Conservation (phyloP, 2,888 invertebrate genomes). For the Cheilosia variabilis region DNA sequence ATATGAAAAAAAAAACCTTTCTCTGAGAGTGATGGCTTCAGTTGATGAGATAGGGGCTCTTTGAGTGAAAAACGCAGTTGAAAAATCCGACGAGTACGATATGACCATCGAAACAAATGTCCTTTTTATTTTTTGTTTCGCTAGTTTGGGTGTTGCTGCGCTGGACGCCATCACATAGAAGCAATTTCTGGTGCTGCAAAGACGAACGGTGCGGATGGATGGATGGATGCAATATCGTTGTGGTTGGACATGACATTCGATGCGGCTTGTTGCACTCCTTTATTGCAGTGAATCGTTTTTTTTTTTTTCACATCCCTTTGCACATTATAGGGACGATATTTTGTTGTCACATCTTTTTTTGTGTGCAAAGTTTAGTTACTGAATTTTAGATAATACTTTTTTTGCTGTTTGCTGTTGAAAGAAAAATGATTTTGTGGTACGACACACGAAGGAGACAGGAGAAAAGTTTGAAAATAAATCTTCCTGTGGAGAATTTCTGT, state of each 20-base stretch:
- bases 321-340: slow-evolving; percentile 40
- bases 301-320: slow-evolving; percentile 64
- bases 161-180: slow-evolving; percentile 49
- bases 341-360: not conserved
- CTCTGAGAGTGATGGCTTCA: slow-evolving; percentile 61
- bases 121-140: slow-evolving; percentile 21
- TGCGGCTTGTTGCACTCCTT: slow-evolving; percentile 74
- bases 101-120: slow-evolving; percentile 67
- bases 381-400: slow-evolving; percentile 44
- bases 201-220: slow-evolving; percentile 62
- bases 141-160: slow-evolving; percentile 21
- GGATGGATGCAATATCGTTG: slow-evolving; percentile 72
- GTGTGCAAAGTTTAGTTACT: slow-evolving; percentile 41
- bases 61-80: slow-evolving; percentile 52
- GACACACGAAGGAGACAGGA: slow-evolving; percentile 35
- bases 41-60: slow-evolving; percentile 57
- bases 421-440: slow-evolving; percentile 66
- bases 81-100: slow-evolving; percentile 40
- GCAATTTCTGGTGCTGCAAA: slow-evolving; percentile 28
- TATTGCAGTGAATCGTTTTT: slow-evolving; percentile 61
- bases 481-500: slow-evolving; percentile 44
- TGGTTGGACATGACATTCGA: slow-evolving; percentile 74
- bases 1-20: slow-evolving; percentile 14
- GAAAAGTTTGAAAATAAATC: slow-evolving; percentile 70
- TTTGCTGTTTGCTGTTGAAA: slow-evolving; percentile 29